phyloP scores from a whole-genome alignment of 2,113 vertebrate genomes.

The Cathartes aura region DNA sequence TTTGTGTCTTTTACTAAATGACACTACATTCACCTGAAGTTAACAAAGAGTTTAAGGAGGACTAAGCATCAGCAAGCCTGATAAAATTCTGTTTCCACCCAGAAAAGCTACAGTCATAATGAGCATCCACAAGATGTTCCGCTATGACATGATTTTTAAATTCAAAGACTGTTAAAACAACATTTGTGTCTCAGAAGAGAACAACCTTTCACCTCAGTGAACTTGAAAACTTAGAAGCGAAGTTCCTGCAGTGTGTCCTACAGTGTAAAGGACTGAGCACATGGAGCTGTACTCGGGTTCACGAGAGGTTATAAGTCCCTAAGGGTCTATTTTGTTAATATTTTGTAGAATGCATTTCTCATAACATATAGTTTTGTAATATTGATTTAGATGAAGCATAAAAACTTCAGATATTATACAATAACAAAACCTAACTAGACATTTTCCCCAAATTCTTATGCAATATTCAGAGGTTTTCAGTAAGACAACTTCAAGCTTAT shows the following conservation, averaged over 20 bases:
- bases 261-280: neutral
- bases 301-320: neutral
- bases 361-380: neutral
- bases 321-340: neutral
- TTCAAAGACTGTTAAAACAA: neutral
- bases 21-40: neutral
- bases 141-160: neutral
- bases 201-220: neutral
- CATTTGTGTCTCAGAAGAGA: neutral
- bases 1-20: neutral
- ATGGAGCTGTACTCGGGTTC: neutral
- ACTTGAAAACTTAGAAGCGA: neutral
- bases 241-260: neutral
- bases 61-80: neutral
- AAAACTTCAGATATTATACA: neutral
- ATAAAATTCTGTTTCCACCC: neutral
- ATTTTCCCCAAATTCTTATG: neutral
- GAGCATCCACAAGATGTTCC: neutral
- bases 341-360: neutral
- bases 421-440: neutral
- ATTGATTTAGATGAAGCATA: neutral
- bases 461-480: constrained; percentile 25
- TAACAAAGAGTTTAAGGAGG: neutral
- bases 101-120: neutral
- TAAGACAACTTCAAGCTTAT: constrained; percentile 40